Percentiles rank a stretch among this genome's conserved stretches.
These are phyloP conservation scores for Meleagris gallopavo DNA, from an alignment of 2,113 vertebrate species.

Conservation along the genomic window DNA sequence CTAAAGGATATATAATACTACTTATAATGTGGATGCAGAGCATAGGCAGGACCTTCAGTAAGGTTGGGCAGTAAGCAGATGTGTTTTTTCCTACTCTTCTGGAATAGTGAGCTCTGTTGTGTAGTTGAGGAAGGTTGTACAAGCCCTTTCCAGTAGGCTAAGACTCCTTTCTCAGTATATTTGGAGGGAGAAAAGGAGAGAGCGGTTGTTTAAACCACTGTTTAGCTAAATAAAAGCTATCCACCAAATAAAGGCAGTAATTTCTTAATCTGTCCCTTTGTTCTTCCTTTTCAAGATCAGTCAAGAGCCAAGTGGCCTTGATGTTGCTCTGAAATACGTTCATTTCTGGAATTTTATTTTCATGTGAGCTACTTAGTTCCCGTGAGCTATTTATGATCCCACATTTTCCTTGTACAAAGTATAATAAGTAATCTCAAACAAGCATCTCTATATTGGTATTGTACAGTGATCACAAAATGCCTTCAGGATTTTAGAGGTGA, in stretches of 20 bases:
- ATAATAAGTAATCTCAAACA: not conserved
- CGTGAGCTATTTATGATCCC: not conserved
- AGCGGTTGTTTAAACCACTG: not conserved
- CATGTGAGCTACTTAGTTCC: not conserved
- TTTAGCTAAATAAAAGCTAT: not conserved
- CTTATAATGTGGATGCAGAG: not conserved
- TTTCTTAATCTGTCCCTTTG: not conserved
- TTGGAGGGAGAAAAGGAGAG: not conserved
- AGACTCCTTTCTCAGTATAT: not conserved
- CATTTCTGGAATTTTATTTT: not conserved
- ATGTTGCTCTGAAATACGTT: not conserved
- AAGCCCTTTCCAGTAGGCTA: not conserved
- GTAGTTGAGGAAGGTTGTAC: not conserved
- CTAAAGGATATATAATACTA: not conserved
- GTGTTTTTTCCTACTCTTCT: not conserved
- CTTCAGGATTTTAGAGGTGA: not conserved
- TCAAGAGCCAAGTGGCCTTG: not conserved
- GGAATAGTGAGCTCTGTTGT: not conserved
- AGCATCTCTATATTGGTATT: not conserved
- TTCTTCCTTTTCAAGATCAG: not conserved
- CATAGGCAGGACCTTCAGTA: not conserved
- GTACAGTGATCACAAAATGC: not conserved
- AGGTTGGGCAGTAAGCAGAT: not conserved
- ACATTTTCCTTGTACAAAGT: not conserved
- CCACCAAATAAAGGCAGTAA: accelerated